phyloP scores from a whole-genome alignment of 2,888 invertebrate genomes.

The Portevinia maculata region DNA sequence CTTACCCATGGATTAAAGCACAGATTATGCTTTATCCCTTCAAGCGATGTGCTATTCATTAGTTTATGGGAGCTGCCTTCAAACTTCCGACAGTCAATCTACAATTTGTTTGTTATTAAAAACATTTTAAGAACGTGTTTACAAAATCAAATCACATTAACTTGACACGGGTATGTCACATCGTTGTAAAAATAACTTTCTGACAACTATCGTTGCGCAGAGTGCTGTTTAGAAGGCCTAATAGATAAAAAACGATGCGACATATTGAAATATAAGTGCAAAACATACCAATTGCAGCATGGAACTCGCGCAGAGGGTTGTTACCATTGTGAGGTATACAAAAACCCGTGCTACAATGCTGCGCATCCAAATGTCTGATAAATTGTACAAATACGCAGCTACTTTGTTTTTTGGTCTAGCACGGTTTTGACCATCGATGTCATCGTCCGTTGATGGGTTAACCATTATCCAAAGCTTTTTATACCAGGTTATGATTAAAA shows the following conservation, averaged over 20 bases:
- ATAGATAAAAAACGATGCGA: too few species aligned
- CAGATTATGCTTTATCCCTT: slow-evolving; percentile 74
- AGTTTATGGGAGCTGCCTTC: slow-evolving; percentile 37
- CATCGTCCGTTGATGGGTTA: slow-evolving; percentile 70
- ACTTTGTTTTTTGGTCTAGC: slow-evolving; percentile 83
- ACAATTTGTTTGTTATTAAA: too few species aligned
- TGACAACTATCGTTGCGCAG: too few species aligned
- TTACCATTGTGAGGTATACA: slow-evolving; percentile 87
- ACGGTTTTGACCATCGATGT: slow-evolving; percentile 53
- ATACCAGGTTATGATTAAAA: slow-evolving; percentile 90
- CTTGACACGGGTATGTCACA: too few species aligned
- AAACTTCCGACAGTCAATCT: slow-evolving; percentile 76
- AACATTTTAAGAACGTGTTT: too few species aligned
- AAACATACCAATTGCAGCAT: slow-evolving; percentile 85
- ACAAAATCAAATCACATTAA: too few species aligned
- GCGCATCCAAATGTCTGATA: slow-evolving; percentile 86
- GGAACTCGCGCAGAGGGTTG: slow-evolving; percentile 86
- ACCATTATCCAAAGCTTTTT: slow-evolving; percentile 87
- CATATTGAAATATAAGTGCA: not conserved
- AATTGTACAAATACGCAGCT: slow-evolving; percentile 85
- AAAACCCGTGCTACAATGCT: slow-evolving; percentile 86
- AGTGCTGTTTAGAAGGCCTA: too few species aligned
- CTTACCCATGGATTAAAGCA: slow-evolving; percentile 82
- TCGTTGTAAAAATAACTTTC: too few species aligned
- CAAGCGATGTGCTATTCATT: slow-evolving; percentile 47